Base-by-base conservation (phyloP, 2,888 invertebrate genomes). In the Callyntrura guangdongensis region DNA sequence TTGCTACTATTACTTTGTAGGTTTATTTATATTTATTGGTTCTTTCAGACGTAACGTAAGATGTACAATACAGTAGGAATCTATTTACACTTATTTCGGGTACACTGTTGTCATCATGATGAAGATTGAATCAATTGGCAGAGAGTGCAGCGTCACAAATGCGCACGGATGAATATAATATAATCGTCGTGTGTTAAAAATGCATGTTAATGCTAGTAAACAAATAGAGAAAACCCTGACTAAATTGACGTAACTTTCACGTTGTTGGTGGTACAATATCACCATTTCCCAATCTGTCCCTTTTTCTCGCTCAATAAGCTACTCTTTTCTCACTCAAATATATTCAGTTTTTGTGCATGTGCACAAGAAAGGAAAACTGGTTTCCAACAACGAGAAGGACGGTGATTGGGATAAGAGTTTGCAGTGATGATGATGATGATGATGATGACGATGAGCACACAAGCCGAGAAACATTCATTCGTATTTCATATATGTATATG, bases 301-400 rank as follows among this genome's bases (percentile, higher is more conserved):
- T 3, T 45, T 45, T 72, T 11, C 45, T 67, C 14, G 3, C 67
- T 11, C 36, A 36, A 36, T 9, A 61, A 61, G 22, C 61, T 61
- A 61, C 72, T 45, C 45, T 17, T 72, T 36, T 67, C 36, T 36
- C 12, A 14, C 45, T 49, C 49, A 49, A 11, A 11, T 14, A 1
- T 27, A 1, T 49, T 49, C 47, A 4, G 12, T 74, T 74, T 74
- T 74, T 74, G 74, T 49, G 49, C 74, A 74, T 74, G 74, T 74
- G 74, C 74, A 49, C 8, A 49, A 74, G 49, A 49, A 17, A 47
- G 20, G 49, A 47, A 74, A 74, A 74, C 74, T 74, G 74, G 74
- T 74, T 74, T 74, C 74, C 74, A 22, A 74, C 12, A 22, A 49
- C 47, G n/a, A 47, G 49, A 47, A 74, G 47, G 74, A 74, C 22